Evolutionary conservation across 2,797 vertebrate genomes (phyloP).

Genomic region (Anniella stebbinsi): DNA sequence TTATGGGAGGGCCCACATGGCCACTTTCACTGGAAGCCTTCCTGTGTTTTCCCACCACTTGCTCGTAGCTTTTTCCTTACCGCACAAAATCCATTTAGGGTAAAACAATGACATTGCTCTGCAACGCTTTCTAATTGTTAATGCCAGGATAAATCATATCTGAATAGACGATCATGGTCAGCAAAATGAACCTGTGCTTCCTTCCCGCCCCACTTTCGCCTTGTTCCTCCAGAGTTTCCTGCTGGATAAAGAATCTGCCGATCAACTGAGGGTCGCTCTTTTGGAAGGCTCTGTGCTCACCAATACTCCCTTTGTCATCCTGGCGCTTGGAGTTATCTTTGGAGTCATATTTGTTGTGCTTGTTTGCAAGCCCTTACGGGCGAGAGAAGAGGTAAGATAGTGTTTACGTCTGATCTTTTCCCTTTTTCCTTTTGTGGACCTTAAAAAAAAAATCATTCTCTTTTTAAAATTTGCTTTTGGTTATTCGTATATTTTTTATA

Average conservation of each 20-base stretch:
- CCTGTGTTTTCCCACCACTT: too few relatives aligned
- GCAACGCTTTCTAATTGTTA: too few relatives aligned
- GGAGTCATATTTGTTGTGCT: slow-evolving; percentile 86
- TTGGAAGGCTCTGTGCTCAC: slow-evolving; percentile 80
- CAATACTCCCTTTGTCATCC: slow-evolving; percentile 92
- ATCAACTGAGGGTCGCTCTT: slow-evolving; percentile 79
- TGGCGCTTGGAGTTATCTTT: slow-evolving; percentile 87
- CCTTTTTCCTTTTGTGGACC: not conserved
- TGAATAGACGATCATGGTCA: not conserved
- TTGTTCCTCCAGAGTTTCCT: slow-evolving; percentile 85
- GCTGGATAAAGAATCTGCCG: slow-evolving; percentile 86
- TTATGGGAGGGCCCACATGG: too few relatives aligned
- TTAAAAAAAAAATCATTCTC: not conserved
- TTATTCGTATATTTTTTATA: not conserved
- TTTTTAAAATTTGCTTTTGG: not conserved
- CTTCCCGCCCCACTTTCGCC: not conserved
- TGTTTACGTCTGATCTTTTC: not conserved
- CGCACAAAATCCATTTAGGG: too few relatives aligned
- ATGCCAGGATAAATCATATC: not conserved
- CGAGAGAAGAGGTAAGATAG: slow-evolving; percentile 83
- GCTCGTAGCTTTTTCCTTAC: too few relatives aligned
- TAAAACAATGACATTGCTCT: too few relatives aligned
- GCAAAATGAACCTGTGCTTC: not conserved
- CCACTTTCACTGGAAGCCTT: too few relatives aligned
- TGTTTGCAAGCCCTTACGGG: slow-evolving; percentile 81